phyloP scores from a whole-genome alignment of 1,140 invertebrate genomes.

The Akabosia matsudoensis region DNA sequence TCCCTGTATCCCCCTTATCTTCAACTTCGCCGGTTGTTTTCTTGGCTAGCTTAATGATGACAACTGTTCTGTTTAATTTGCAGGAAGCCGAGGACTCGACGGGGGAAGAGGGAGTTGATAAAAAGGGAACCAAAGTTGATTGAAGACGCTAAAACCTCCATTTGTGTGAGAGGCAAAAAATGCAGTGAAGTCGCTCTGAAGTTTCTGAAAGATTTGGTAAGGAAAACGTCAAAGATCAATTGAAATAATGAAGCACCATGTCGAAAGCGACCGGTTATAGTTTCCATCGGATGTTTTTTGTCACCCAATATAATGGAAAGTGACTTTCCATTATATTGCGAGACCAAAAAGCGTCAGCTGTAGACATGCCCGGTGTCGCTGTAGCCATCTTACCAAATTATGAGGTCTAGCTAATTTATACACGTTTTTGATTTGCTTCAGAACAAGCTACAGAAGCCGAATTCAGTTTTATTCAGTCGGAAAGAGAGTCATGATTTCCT shows the following conservation, averaged over 20 bases:
- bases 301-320: too few species aligned
- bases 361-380: too few species aligned
- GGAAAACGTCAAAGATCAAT: not conserved
- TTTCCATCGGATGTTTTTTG: too few species aligned
- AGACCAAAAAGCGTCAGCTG: too few species aligned
- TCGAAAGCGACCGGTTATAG: too few species aligned
- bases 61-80: conserved; percentile 48
- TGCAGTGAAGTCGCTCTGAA: conserved; percentile 70
- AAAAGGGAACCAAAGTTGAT: conserved; percentile 80
- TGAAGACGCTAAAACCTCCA: conserved; percentile 79
- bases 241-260: too few species aligned
- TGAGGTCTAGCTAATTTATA: too few species aligned
- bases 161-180: conserved; percentile 82
- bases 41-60: conserved; percentile 19
- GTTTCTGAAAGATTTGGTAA: conserved; percentile 80
- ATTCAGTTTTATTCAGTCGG: conserved; percentile 69
- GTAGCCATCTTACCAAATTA: too few species aligned
- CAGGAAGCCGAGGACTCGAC: conserved; percentile 83
- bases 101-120: conserved; percentile 78
- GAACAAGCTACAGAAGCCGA: conserved; percentile 80
- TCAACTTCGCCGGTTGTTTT: too few species aligned
- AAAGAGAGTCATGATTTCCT: conserved; percentile 71
- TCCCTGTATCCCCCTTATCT: too few species aligned
- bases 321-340: too few species aligned
- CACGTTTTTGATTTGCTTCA: conserved; percentile 52